These are phyloP conservation scores for Leistus spinibarbis DNA, from an alignment of 2,888 invertebrate species.

Conservation along the genomic window DNA sequence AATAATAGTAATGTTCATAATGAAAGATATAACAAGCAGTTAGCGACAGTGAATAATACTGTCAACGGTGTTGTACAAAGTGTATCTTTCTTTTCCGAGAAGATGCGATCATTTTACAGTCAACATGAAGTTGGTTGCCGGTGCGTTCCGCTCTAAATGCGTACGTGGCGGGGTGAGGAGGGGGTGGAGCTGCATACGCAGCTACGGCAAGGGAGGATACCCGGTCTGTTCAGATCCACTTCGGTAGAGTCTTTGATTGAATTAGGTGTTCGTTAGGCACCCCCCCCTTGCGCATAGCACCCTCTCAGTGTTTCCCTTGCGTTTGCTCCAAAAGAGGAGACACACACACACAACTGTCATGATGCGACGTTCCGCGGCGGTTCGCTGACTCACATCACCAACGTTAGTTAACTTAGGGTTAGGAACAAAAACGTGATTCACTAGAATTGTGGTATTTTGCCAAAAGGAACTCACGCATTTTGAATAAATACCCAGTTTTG, in stretches of 20 bases:
- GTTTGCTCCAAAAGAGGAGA: conserved; percentile 47
- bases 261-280: conserved; percentile 57
- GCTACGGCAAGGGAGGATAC: conserved; percentile 28
- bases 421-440: conserved; percentile 9
- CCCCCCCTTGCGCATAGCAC: conserved; percentile 43
- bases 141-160: background rate
- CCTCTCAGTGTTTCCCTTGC: conserved; percentile 47
- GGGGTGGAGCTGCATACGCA: no score
- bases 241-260: conserved; percentile 56
- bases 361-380: conserved; percentile 42
- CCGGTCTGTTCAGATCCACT: conserved; percentile 42
- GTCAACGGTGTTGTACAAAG: background rate
- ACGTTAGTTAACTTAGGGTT: background rate
- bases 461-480: no score
- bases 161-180: background rate
- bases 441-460: background rate
- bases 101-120: background rate
- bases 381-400: conserved; percentile 45
- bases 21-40: background rate
- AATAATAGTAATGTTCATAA: no score
- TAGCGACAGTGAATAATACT: background rate
- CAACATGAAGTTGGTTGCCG: background rate
- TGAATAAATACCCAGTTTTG: no score
- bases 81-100: background rate
- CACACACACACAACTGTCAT: conserved; percentile 56